phyloP scores from a whole-genome alignment of 2,797 vertebrate species.

The Pygocentrus nattereri region DNA sequence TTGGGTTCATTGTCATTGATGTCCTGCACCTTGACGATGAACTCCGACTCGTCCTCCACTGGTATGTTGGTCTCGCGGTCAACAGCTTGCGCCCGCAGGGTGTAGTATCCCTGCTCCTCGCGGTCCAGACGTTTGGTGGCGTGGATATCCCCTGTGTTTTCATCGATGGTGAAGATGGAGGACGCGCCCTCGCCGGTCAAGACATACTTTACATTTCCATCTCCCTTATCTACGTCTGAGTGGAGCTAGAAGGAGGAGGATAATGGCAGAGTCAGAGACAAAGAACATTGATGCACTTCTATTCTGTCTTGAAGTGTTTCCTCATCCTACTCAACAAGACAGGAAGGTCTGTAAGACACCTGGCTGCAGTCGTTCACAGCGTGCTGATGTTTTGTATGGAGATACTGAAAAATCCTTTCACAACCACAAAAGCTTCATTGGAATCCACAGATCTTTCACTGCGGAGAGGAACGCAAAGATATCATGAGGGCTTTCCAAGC shows the following conservation, averaged over 20 bases:
- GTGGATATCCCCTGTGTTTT: slow-evolving; percentile 97
- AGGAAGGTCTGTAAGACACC: neutral
- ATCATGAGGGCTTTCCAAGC: neutral
- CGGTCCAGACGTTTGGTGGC: slow-evolving; percentile 95
- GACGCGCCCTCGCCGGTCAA: slow-evolving; percentile 92
- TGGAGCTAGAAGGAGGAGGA: slow-evolving; percentile 88
- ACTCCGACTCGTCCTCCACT: slow-evolving; percentile 91
- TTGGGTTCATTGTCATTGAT: slow-evolving; percentile 98
- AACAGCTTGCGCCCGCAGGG: slow-evolving; percentile 90
- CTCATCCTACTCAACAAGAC: neutral
- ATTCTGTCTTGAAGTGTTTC: neutral
- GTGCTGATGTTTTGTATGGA: neutral
- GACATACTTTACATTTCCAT: slow-evolving; percentile 96
- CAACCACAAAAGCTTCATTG: neutral
- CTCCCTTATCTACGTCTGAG: slow-evolving; percentile 96
- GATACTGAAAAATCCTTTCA: neutral
- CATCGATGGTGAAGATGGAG: slow-evolving; percentile 98
- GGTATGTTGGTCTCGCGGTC: slow-evolving; percentile 89
- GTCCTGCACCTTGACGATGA: slow-evolving; percentile 97
- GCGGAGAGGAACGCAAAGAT: neutral
- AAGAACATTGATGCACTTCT: neutral
- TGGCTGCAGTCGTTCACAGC: neutral
- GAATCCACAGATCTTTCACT: neutral
- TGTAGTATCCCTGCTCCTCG: slow-evolving; percentile 96
- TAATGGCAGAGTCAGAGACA: slow-evolving; percentile 14